These are phyloP conservation scores for Gallirallus australis DNA, from an alignment of 2,797 vertebrate genomes.

Conservation along the genomic window DNA sequence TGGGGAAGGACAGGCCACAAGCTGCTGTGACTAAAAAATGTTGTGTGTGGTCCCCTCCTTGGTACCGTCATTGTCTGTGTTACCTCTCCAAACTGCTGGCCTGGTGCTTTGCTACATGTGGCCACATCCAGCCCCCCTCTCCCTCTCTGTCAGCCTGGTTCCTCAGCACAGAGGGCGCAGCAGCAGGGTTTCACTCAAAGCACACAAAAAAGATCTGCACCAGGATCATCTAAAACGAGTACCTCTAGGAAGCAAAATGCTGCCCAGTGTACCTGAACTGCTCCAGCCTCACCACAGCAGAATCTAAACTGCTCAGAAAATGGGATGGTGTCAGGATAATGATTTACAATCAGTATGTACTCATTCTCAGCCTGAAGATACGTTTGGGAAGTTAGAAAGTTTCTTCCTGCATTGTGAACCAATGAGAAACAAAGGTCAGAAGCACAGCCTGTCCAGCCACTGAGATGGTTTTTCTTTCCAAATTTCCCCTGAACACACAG, in stretches of 20 bases:
- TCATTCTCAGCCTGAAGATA: not conserved
- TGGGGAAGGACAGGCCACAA: not conserved
- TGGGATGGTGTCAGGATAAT: not conserved
- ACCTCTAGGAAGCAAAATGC: not conserved
- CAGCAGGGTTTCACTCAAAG: not conserved
- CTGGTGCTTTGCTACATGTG: not conserved
- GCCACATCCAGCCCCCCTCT: not conserved
- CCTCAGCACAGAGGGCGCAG: not conserved
- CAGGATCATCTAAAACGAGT: not conserved
- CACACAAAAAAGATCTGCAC: not conserved
- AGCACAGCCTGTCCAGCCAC: not conserved
- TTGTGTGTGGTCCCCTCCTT: not conserved
- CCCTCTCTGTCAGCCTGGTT: not conserved
- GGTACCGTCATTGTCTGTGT: not conserved
- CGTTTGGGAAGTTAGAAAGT: not conserved
- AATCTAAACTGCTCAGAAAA: not conserved
- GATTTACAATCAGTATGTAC: not conserved
- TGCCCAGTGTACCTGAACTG: not conserved
- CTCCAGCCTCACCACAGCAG: not conserved
- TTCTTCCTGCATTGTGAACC: not conserved
- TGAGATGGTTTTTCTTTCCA: not conserved
- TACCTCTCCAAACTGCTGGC: not conserved
- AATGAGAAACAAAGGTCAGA: not conserved
- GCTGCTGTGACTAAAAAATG: not conserved
- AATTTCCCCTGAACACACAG: not conserved